Base-by-base conservation (phyloP, 1,140 invertebrate species). In the Idris sp. region DNA sequence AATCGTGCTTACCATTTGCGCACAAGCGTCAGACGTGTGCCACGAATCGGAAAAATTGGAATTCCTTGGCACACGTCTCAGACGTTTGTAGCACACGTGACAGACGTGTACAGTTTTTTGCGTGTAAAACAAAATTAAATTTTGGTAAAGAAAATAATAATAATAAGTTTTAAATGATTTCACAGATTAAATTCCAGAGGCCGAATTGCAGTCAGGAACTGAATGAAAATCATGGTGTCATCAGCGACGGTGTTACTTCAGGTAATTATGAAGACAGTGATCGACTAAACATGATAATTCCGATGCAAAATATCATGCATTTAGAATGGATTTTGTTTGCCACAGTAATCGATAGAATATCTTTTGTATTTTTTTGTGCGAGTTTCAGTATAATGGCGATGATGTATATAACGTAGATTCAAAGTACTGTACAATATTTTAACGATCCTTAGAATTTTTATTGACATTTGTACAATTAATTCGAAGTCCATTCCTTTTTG, bases 271-370 rank as follows among this genome's bases (percentile, higher is more conserved):
- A 87, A 67, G 78, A 89, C 67, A 72, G 82, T 43, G 79, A 85
- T 43, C 81, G 87, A 80, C 62, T 81, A 36, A 84, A 86, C 35
- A 87, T 88, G 26, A 83, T 89, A 36, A 72, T 76, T 7, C 76
- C 72, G 5, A 10, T 53, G 15, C 83, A 81, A 15, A 84, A 83
- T 16, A 78, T 83, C 0, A 68, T 84, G n/a, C 88, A 90, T 76
- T 80, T 89, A 14, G 90, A 92, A 71, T 93, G 91, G 91, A 84
- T 91, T 36, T 74, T 91, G 8, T 71, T 91, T 38, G 91, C 91
- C 4, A 89, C 88, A 4, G 89, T 90, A 3, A 81, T 93, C 26
- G 91, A 92, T 84, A 87, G 91, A 54, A 77, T 91, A 11, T 84
- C 84, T 1, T 92, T 92, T 62, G 26, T 91, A 18, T 33, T 89